Percentiles rank a stretch among this genome's conserved stretches.
Conservation (phyloP, 2,113 vertebrate species). For the Microcebus tavaratra region DNA sequence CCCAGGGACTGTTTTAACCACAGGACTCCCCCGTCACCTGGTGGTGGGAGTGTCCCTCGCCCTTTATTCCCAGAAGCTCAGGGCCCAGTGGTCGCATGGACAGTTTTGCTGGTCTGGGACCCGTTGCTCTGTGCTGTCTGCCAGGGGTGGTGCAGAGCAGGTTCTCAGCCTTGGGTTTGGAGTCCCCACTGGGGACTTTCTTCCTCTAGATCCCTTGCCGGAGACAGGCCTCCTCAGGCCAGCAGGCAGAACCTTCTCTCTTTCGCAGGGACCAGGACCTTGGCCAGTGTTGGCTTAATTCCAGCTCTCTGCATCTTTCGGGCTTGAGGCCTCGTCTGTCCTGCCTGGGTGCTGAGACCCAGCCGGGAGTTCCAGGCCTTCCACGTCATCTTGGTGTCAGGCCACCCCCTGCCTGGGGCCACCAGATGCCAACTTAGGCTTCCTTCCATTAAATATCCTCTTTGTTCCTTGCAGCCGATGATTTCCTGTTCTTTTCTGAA, state of each 20-base stretch:
- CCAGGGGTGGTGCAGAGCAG: rapidly evolving
- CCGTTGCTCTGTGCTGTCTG: neutral
- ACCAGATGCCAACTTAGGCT: neutral
- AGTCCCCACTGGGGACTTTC: neutral
- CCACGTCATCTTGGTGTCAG: neutral
- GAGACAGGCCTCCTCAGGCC: neutral
- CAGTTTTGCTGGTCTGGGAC: neutral
- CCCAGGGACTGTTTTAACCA: neutral
- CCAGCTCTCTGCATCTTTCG: neutral
- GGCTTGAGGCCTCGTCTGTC: neutral
- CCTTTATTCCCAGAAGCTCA: neutral
- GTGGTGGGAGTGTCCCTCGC: neutral
- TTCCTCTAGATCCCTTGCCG: rapidly evolving
- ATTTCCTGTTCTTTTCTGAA: neutral
- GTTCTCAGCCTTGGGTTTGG: neutral
- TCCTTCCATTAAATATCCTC: neutral
- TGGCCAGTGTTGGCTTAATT: neutral
- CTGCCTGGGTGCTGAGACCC: neutral
- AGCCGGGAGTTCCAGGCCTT: neutral
- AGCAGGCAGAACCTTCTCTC: rapidly evolving
- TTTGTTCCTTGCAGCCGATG: neutral
- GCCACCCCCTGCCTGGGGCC: neutral
- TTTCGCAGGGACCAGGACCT: neutral
- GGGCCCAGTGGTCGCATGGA: neutral
- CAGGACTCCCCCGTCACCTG: neutral